These are phyloP conservation scores for Carassius auratus DNA, from an alignment of 2,113 vertebrate genomes.

Conservation along the genomic window DNA sequence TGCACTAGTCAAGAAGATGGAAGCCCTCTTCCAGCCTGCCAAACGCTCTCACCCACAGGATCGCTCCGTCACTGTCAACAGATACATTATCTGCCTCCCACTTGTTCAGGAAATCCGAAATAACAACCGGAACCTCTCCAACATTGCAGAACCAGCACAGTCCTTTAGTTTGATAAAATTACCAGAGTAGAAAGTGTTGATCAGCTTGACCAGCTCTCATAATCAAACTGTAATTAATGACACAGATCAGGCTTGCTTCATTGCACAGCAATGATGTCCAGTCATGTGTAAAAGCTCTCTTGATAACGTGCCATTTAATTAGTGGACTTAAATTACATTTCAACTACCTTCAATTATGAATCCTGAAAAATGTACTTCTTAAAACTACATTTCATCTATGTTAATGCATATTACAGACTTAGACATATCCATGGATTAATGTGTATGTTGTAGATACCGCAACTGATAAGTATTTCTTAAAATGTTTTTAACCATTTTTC, in stretches of 20 bases:
- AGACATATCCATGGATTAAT: not conserved
- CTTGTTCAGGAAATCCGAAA: constrained; percentile 20
- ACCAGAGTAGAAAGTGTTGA: not conserved
- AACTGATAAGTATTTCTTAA: not conserved
- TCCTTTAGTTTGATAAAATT: not conserved
- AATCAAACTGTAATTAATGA: not conserved
- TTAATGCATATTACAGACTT: not conserved
- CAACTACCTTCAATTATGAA: not conserved
- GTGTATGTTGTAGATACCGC: not conserved
- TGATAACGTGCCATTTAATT: not conserved
- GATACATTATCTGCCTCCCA: constrained; percentile 34
- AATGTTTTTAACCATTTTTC: not conserved
- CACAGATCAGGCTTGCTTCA: constrained; percentile 8
- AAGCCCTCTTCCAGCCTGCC: constrained; percentile 22
- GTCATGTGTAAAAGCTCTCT: not conserved
- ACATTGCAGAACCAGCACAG: not conserved
- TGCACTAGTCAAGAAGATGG: constrained; percentile 37
- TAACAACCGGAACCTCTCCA: constrained; percentile 6
- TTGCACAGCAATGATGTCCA: not conserved
- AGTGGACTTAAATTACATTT: not conserved
- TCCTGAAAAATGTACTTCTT: not conserved
- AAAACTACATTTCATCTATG: not conserved
- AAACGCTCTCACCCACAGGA: constrained; percentile 39
- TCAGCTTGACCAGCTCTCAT: not conserved
- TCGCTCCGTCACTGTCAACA: constrained; percentile 41